These are phyloP conservation scores for Oasisia sp. DNA, from an alignment of 2,888 invertebrate genomes.

Conservation along the genomic window DNA sequence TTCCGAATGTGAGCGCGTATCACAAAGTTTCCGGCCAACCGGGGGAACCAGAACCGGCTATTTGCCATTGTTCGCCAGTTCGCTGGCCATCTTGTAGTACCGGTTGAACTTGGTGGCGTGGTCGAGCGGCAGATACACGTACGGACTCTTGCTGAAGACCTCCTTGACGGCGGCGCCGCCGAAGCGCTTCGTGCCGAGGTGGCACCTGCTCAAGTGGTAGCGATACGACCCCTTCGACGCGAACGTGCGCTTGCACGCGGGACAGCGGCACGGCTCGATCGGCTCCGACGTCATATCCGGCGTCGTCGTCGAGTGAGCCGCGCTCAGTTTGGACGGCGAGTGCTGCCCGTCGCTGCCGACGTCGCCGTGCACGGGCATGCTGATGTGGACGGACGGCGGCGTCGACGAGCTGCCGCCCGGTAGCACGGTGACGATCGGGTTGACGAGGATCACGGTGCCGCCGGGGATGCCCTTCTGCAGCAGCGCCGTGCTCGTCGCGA, in stretches of 20 bases:
- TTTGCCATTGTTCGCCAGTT: conserved; percentile 86
- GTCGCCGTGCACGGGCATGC: conserved; percentile 20
- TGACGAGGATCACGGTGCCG: conserved; percentile 42
- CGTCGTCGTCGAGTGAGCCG: not conserved
- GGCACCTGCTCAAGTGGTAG: conserved; percentile 80
- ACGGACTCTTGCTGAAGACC: conserved; percentile 61
- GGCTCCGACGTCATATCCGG: not conserved
- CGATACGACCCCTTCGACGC: conserved; percentile 96
- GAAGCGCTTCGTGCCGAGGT: conserved; percentile 29
- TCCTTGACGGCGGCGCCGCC: conserved; percentile 54
- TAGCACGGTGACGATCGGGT: conserved; percentile 43
- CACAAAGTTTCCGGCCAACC: not conserved
- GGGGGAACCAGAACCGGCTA: conserved; percentile 6
- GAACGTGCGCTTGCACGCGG: conserved; percentile 74
- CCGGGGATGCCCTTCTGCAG: not conserved
- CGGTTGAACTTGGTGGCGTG: conserved; percentile 87
- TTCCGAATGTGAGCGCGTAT: not conserved
- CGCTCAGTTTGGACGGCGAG: not conserved
- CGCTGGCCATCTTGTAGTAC: conserved; percentile 98
- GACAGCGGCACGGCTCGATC: conserved; percentile 45
- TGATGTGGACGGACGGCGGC: conserved; percentile 28
- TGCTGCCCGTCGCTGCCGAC: conserved; percentile 26
- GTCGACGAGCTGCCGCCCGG: conserved; percentile 27
- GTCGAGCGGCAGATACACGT: conserved; percentile 62
- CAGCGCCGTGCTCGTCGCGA: not conserved